Percentiles rank a stretch among this genome's conserved stretches.
Conservation (phyloP, 2,797 vertebrate genomes). For the Phaenicophaeus curvirostris region DNA sequence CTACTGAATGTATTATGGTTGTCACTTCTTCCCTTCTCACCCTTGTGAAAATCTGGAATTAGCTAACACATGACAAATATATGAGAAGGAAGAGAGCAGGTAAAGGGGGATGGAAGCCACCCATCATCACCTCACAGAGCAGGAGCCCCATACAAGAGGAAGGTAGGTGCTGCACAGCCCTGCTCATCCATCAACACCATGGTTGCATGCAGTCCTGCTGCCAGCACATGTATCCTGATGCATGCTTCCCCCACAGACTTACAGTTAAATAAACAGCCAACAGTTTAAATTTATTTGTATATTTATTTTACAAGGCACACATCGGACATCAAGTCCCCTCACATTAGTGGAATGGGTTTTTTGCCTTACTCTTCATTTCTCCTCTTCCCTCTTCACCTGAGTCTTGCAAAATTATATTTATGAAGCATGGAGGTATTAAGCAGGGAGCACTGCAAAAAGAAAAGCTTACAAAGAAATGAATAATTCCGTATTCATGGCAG, state of each 20-base stretch:
- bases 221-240: not conserved
- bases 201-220: not conserved
- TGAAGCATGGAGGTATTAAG: not conserved
- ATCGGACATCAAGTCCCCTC: not conserved
- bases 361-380: not conserved
- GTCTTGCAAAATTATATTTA: not conserved
- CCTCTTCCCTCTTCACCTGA: not conserved
- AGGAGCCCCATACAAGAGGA: not conserved
- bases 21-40: not conserved
- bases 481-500: conserved; percentile 33
- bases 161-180: not conserved
- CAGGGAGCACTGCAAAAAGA: not conserved
- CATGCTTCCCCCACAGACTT: not conserved
- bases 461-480: conserved; percentile 3
- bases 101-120: not conserved
- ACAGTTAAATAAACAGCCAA: not conserved
- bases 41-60: not conserved
- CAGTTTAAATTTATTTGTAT: not conserved
- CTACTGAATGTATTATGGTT: conserved; percentile 53
- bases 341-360: not conserved
- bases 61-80: not conserved
- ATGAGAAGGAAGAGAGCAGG: not conserved
- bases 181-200: accelerated
- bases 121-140: accelerated
- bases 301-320: not conserved